Conservation (phyloP, 2,888 invertebrate species). For the Tipula confusa region DNA sequence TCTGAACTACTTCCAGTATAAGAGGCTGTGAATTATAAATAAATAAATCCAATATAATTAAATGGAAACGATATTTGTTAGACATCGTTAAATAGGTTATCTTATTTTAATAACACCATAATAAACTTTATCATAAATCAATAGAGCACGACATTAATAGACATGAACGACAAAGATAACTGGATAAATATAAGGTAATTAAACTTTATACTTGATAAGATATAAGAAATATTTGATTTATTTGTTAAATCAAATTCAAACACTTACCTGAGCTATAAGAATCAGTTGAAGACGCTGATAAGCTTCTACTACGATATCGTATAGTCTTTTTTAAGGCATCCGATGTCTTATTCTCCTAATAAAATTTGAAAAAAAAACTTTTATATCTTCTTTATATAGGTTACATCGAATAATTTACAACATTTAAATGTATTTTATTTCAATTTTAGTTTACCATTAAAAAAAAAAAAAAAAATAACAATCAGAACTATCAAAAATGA, state of each 20-base stretch:
- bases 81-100: neutral
- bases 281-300: constrained; percentile 92
- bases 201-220: neutral
- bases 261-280: constrained; percentile 84
- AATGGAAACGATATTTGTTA: neutral
- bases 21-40: constrained; percentile 48
- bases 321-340: constrained; percentile 83
- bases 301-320: constrained; percentile 81
- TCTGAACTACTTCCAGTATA: constrained; percentile 79
- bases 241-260: neutral
- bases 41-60: neutral
- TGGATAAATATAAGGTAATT: neutral
- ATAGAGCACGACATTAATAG: neutral
- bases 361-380: neutral
- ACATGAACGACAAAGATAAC: neutral
- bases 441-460: neutral
- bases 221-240: neutral
- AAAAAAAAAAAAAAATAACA: neutral
- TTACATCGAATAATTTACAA: neutral
- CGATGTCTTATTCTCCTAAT: constrained; percentile 50
- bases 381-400: no score
- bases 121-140: neutral
- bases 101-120: neutral
- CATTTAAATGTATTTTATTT: neutral
- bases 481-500: neutral